phyloP scores from a whole-genome alignment of 2,888 invertebrate genomes.

The Ferdinandea cuprea region DNA sequence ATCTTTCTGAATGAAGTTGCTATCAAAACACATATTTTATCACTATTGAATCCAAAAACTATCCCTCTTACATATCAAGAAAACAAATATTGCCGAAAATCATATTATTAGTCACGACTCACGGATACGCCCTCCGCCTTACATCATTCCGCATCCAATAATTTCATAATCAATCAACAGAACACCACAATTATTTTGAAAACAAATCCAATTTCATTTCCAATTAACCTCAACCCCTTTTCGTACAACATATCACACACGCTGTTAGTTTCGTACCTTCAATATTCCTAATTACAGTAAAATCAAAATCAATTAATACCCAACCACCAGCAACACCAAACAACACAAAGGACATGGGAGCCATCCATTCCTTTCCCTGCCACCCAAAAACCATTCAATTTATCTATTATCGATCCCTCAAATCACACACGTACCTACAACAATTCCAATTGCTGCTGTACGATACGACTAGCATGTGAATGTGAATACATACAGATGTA shows the following conservation, averaged over 20 bases:
- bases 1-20: no score
- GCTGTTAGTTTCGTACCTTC: not conserved
- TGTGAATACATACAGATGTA: not conserved
- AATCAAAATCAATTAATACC: constrained; percentile 50
- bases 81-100: no score
- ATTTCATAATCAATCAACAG: constrained; percentile 8
- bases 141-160: not conserved
- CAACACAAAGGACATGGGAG: not conserved
- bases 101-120: no score
- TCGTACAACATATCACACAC: not conserved
- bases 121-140: not conserved
- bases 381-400: not conserved
- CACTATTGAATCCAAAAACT: no score
- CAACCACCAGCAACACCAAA: not conserved
- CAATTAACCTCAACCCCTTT: constrained; percentile 26
- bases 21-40: no score
- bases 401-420: constrained; percentile 20
- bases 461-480: not conserved
- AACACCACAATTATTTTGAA: constrained; percentile 8
- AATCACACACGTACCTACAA: constrained; percentile 35
- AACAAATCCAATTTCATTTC: constrained; percentile 35
- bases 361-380: not conserved
- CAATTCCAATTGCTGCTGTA: no score
- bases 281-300: constrained; percentile 30
- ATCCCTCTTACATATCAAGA: no score